Conservation (phyloP, 2,113 vertebrate genomes). For the Condylura cristata region DNA sequence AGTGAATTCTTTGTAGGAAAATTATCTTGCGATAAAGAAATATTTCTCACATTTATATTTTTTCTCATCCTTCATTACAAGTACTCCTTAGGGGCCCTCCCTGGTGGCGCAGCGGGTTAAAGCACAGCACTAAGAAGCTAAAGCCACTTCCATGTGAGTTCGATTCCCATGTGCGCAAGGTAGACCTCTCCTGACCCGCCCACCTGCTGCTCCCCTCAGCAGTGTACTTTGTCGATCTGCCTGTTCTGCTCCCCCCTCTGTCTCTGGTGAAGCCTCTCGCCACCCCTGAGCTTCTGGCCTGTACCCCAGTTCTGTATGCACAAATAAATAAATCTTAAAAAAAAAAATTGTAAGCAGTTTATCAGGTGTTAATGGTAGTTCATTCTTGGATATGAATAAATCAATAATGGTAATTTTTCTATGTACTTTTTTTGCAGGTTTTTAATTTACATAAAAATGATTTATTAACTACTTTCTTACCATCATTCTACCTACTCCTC, state of each 20-base stretch:
- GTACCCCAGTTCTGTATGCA: too few species aligned
- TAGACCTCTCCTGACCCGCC: too few species aligned
- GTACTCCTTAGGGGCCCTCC: neutral
- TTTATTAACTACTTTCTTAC: neutral
- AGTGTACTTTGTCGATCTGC: too few species aligned
- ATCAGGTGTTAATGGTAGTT: neutral
- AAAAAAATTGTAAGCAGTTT: constrained; percentile 11
- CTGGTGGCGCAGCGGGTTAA: too few species aligned
- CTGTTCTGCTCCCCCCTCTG: too few species aligned
- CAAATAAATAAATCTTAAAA: too few species aligned
- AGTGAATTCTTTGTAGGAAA: neutral
- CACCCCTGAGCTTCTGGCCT: too few species aligned
- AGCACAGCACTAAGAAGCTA: too few species aligned
- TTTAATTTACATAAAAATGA: constrained; percentile 20
- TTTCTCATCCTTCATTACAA: constrained; percentile 26
- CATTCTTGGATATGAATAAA: neutral
- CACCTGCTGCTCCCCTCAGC: too few species aligned
- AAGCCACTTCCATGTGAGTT: too few species aligned
- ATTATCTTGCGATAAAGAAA: neutral
- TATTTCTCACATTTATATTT: neutral
- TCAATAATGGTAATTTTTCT: neutral
- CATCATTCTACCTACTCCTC: neutral
- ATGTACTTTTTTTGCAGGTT: neutral
- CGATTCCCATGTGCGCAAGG: too few species aligned
- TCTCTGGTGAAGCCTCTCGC: too few species aligned